Conservation (phyloP, 2,888 invertebrate species). For the Microctonus aethiopoides region DNA sequence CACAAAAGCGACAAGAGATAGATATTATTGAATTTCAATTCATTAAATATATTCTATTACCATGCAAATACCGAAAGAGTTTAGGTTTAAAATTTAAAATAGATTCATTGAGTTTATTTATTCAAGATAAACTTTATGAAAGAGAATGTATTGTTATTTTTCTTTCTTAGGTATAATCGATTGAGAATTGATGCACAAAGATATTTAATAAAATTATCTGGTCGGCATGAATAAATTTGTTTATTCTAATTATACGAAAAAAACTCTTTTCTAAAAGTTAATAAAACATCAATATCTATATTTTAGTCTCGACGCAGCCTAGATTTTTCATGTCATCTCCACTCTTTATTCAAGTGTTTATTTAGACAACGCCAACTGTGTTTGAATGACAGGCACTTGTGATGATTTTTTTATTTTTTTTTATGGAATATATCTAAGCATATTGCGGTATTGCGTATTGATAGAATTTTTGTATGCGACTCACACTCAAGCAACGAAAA, state of each 20-base stretch:
- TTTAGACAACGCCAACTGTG: neutral
- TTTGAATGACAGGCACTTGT: neutral
- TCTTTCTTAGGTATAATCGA: conserved; percentile 10
- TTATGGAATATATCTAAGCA: too few relatives aligned
- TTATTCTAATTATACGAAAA: conserved; percentile 7
- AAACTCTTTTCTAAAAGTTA: neutral
- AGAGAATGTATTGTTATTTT: neutral
- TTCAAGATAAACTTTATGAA: neutral
- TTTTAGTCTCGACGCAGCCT: neutral
- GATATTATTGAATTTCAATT: conserved; percentile 7
- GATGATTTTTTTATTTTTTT: too few relatives aligned
- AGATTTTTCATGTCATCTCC: neutral
- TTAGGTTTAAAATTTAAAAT: neutral
- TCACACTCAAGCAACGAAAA: neutral
- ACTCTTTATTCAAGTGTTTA: neutral
- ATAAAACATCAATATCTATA: conserved; percentile 13
- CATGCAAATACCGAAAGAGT: neutral
- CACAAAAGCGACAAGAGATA: neutral
- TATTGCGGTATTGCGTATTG: too few relatives aligned
- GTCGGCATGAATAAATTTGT: neutral
- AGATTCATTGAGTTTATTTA: conserved; percentile 19
- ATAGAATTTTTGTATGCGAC: too few relatives aligned
- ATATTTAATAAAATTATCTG: neutral
- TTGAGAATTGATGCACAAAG: neutral
- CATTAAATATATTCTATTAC: neutral